A percentile compares a stretch with the other conserved stretches of the same genome.
These are phyloP conservation scores for Mustela lutreola DNA, from an alignment of 2,113 vertebrate species.

Conservation along the genomic window DNA sequence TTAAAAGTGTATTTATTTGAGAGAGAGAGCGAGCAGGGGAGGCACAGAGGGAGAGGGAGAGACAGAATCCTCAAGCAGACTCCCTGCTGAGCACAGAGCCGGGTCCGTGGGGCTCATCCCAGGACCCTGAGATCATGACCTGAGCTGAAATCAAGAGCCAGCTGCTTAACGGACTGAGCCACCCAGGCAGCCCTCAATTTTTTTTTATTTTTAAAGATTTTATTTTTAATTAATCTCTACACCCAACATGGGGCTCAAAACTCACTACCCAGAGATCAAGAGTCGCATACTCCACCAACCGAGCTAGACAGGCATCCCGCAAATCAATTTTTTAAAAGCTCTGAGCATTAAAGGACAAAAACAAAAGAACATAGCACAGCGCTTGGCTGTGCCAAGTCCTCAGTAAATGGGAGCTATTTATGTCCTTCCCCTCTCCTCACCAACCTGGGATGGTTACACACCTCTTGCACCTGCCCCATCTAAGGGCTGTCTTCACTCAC, in stretches of 20 bases:
- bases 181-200: not conserved
- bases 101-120: not conserved
- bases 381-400: not conserved
- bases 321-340: not conserved
- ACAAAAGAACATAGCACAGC: rapidly evolving
- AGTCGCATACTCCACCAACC: not conserved
- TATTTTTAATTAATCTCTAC: not conserved
- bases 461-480: not conserved
- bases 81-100: not conserved
- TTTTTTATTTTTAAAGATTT: not conserved
- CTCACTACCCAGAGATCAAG: not conserved
- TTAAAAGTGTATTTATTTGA: not conserved
- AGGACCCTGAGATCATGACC: not conserved
- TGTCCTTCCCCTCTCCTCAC: not conserved
- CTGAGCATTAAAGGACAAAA: not conserved
- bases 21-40: not conserved
- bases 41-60: not conserved
- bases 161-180: not conserved
- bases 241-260: not conserved
- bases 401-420: rapidly evolving
- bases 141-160: not conserved
- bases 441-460: not conserved
- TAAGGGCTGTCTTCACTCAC: not conserved
- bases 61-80: too few relatives aligned
- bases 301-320: not conserved